phyloP scores from a whole-genome alignment of 2,113 vertebrate species.

The Gnathonemus echidnorhynchus region DNA sequence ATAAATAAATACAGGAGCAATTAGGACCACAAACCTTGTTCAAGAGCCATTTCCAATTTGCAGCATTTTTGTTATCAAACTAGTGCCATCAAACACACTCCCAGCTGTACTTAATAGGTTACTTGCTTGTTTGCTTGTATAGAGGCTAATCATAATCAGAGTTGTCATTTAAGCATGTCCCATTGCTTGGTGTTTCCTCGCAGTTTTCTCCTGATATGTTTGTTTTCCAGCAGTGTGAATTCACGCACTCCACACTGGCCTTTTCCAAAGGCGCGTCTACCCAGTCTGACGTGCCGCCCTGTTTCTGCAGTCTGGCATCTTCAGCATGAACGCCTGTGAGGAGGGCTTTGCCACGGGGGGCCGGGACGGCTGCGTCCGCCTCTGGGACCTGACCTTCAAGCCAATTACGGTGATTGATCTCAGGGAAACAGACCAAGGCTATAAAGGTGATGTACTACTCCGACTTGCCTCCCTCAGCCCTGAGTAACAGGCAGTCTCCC shows the following conservation, averaged over 20 bases:
- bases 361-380: constrained; percentile 89
- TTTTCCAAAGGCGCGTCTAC: constrained; percentile 22
- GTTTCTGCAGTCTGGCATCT: constrained; percentile 87
- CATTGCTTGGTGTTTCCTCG: neutral
- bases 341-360: constrained; percentile 97
- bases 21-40: neutral
- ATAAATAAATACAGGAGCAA: neutral
- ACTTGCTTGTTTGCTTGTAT: neutral
- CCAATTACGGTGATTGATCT: constrained; percentile 99
- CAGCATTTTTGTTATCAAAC: neutral
- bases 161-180: neutral
- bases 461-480: neutral
- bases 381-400: constrained; percentile 99
- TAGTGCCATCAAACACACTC: neutral
- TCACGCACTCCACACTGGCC: neutral
- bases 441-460: constrained; percentile 79
- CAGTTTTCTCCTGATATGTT: constrained; percentile 23
- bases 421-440: constrained; percentile 99
- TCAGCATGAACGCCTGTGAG: constrained; percentile 98
- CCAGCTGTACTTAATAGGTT: neutral
- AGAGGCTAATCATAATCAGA: neutral
- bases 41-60: neutral
- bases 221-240: constrained; percentile 17
- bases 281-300: constrained; percentile 43
- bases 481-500: neutral